Conservation (phyloP, 1,140 invertebrate genomes). For the Campoletis sonorensis region DNA sequence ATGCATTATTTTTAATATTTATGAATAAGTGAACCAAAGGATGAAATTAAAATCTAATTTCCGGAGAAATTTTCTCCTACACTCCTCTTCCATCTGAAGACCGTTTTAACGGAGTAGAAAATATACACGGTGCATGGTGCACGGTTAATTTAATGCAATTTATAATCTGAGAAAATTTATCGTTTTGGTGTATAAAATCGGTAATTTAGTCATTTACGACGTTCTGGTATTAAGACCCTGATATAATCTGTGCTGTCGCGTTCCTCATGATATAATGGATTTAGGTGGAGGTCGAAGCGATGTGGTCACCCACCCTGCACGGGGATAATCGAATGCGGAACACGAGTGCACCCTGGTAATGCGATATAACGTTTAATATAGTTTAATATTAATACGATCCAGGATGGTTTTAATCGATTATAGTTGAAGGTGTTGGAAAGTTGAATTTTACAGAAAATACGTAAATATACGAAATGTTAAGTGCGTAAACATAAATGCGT, state of each 20-base stretch:
- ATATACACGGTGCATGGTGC: background rate
- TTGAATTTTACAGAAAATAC: background rate
- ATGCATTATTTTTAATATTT: no score
- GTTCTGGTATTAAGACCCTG: background rate
- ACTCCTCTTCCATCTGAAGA: no score
- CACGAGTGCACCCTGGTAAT: constrained; percentile 26
- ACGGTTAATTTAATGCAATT: no score
- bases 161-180: background rate
- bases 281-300: background rate
- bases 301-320: background rate
- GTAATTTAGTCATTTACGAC: background rate
- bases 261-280: background rate
- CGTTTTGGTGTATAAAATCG: background rate
- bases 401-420: constrained; percentile 21
- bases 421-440: background rate
- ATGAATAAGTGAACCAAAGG: no score
- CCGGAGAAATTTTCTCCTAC: no score
- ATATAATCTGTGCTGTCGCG: background rate
- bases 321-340: background rate
- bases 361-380: constrained; percentile 35
- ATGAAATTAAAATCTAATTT: no score
- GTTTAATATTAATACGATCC: constrained; percentile 24
- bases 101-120: background rate
- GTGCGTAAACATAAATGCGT: no score
- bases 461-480: no score